Base-by-base conservation (phyloP, 1,140 invertebrate genomes). In the Rhopalosiphum padi region DNA sequence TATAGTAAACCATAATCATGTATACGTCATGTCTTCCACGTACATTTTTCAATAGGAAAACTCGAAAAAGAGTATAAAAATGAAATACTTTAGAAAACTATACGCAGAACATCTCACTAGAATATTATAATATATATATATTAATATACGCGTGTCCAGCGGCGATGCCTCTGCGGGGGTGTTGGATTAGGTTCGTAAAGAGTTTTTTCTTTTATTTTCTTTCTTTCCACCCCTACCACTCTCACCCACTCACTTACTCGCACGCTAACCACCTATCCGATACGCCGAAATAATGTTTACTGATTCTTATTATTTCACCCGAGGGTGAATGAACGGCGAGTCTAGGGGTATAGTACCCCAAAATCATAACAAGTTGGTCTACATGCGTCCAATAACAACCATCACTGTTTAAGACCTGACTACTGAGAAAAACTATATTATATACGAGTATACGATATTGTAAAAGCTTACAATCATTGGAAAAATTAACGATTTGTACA, bases 271-370 rank as follows among this genome's bases (percentile, higher is more conserved):
- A 6, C 1, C 46, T 22, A 82, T n/a, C 35, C 77, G 9, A 92
- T 92, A 53, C 68, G 6, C 22, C 9, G 8, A 92, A 92, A 92
- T n/a, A 77, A 92, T 92, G 91, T 83, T 35, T 85, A 85, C 37
- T 35, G 68, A 48, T 25, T 85, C 91, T 82, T 92, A 85, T 83
- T 92, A 92, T 82, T 82, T 92, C 30, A 85, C 46, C 43, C 77
- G 2, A 22, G n/a, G 77, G 55, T 37, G 3, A 22, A 90, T 23
- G 41, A 37, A 9, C 6, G 22, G 46, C 4, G 30, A 35, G 7
- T 23, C 9, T 21, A 21, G n/a, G 37, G 60, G 35, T 35, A 11
- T 83, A 41, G 22, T 9, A 55, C 51, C 8, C 35, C 23, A 43
- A 41, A 60, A 90, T 41, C 25, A 68, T 90, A 68, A 88, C 15